Evolutionary conservation across 2,113 vertebrate genomes (phyloP).

Genomic region (Glaucidium brasilianum): DNA sequence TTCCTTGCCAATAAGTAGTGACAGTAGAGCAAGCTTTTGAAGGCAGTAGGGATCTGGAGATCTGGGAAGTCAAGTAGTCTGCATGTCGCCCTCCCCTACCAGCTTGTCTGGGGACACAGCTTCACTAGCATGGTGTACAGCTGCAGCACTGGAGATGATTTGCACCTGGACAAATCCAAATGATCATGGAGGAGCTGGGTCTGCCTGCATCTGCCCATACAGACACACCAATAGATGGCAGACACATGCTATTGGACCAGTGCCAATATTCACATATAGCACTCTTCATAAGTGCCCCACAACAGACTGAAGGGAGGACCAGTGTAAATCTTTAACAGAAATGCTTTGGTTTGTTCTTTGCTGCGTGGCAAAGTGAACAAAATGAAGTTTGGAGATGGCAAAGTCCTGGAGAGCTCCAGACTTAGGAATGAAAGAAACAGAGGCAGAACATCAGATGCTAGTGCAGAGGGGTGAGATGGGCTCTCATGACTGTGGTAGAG

Average conservation of each 20-base stretch:
- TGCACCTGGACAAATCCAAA: neutral
- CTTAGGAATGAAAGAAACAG: neutral
- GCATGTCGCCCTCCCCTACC: neutral
- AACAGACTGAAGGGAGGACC: neutral
- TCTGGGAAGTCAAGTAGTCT: rapidly evolving
- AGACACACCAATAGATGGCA: neutral
- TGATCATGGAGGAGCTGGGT: neutral
- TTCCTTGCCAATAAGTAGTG: neutral
- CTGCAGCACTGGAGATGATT: neutral
- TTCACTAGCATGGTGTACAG: neutral
- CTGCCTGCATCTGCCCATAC: neutral
- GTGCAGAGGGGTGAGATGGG: neutral
- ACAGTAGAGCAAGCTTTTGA: neutral
- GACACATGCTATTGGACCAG: neutral
- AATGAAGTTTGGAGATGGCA: neutral
- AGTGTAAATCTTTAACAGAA: neutral
- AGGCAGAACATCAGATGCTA: neutral
- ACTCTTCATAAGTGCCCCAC: neutral
- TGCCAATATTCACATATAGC: neutral
- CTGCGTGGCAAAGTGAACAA: neutral
- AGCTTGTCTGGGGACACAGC: neutral
- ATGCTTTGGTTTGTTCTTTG: neutral
- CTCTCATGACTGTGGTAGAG: neutral
- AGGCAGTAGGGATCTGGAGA: neutral
- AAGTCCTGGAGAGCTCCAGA: neutral